Base-by-base conservation (phyloP, 2,888 invertebrate genomes). In the Muscina levida region DNA sequence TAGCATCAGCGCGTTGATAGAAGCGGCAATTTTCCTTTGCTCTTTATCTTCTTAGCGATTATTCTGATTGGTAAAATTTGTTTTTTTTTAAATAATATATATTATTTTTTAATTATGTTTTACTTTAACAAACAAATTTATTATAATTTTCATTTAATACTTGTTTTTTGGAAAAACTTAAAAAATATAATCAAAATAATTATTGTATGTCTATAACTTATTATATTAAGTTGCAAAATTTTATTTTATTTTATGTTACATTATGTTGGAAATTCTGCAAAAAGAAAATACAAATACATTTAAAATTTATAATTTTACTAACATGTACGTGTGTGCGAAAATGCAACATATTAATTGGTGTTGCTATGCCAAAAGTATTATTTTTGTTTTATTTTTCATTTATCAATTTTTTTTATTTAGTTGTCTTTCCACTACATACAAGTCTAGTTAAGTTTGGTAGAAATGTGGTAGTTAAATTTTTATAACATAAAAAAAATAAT, bases 361-460 rank as follows among this genome's bases (percentile, higher is more conserved):
- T 81, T 81, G 59, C 81, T 73, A 82, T 77, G 79, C 82, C 82
- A 79, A 79, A 82, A 82, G 82, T 82, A 82, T 82, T 82, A 79
- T 77, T 71, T 73, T n/a, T n/a, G n/a, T n/a, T n/a, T n/a, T n/a
- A n/a, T n/a, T n/a, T 79, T 44, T 37, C 31, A 68, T 42, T 72
- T 53, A 26, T 42, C 51, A 66, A 5, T n/a, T 31, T 31, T 31
- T 31, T 8, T 31, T 31, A 5, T 42, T 17, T 39, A 10, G 19
- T 53, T 68, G n/a, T 24, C 31, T 15, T 62, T 73, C 19, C 53
- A 46, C n/a, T 26, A 15, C 48, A 53, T 26, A 24, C 42, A n/a
- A n/a, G n/a, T 51, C 44, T 22, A 39, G 42, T 17, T 51, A 51
- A 51, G 51, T 51, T 51, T 19, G 24, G 22, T 15, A 51, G 19